These are phyloP conservation scores for Tinea trinotella DNA, from an alignment of 2,888 invertebrate genomes.

Conservation along the genomic window DNA sequence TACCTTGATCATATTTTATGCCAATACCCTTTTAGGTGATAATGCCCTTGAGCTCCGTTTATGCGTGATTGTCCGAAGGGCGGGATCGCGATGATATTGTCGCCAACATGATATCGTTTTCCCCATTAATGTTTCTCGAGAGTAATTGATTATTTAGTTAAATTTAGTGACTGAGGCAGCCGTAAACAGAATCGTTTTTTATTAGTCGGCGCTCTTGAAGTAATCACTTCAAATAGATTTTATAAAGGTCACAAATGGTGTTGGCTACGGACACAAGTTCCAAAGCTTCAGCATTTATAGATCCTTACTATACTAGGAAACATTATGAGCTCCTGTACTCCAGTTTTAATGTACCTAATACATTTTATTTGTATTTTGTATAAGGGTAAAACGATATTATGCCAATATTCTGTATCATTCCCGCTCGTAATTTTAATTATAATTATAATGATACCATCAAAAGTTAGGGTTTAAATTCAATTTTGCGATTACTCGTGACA, in stretches of 20 bases:
- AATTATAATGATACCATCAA: conserved; percentile 48
- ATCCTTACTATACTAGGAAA: no score
- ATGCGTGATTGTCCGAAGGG: conserved; percentile 41
- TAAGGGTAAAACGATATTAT: conserved; percentile 40
- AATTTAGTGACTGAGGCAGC: no score
- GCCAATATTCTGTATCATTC: conserved; percentile 52
- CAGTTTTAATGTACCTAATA: no score
- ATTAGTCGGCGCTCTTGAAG: no score
- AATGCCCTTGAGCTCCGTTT: conserved; percentile 37
- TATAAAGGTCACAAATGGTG: no score
- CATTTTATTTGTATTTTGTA: no score
- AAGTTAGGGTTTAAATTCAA: conserved; percentile 17
- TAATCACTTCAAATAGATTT: no score
- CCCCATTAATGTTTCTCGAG: neutral
- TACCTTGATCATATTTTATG: neutral
- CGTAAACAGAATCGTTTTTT: no score
- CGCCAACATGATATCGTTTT: conserved; percentile 6
- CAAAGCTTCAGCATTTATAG: no score
- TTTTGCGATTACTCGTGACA: conserved; percentile 26
- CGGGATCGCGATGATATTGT: conserved; percentile 35
- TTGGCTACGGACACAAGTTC: no score
- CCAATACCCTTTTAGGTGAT: neutral
- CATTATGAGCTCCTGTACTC: no score
- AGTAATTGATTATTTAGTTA: no score
- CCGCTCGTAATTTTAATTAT: conserved; percentile 41